Percentiles rank a stretch among this genome's conserved stretches.
Evolutionary conservation across 2,888 invertebrate species (phyloP).

Genomic region (Eupithecia exiguata): DNA sequence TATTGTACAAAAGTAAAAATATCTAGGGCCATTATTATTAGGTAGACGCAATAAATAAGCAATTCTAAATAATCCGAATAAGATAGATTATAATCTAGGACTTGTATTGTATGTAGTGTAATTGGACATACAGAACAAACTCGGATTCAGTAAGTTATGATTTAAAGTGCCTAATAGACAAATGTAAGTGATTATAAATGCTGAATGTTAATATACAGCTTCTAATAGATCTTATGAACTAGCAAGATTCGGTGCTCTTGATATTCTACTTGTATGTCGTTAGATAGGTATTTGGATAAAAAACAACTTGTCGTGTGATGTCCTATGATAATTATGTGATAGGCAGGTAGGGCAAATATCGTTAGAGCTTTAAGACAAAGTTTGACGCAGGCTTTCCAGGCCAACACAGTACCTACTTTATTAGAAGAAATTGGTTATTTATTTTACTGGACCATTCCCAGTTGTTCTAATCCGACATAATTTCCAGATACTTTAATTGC

Average conservation of each 20-base stretch:
- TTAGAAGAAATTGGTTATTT: constrained; percentile 78
- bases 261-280: constrained; percentile 41
- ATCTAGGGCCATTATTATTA: constrained; percentile 9
- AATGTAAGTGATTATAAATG: not conserved
- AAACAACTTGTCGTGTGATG: not conserved
- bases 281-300: not conserved
- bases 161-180: constrained; percentile 15
- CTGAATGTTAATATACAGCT: not conserved
- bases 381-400: constrained; percentile 40
- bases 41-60: constrained; percentile 2
- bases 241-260: constrained; percentile 13
- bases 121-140: constrained; percentile 1
- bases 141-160: constrained; percentile 20
- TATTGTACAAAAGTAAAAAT: constrained; percentile 8
- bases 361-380: constrained; percentile 8
- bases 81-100: constrained; percentile 5
- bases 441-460: constrained; percentile 58
- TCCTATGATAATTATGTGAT: not conserved
- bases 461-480: not conserved
- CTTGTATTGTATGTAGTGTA: not conserved
- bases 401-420: constrained; percentile 62
- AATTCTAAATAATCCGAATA: constrained; percentile 1
- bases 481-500: not conserved
- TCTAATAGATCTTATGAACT: constrained; percentile 15
- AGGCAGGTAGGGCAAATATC: not conserved